Percentiles rank a stretch among this genome's conserved stretches.
Evolutionary conservation across 37 sponge, comb jelly and placozoan species (phyloP).

Genomic region (Cliona cf. orientalis): DNA sequence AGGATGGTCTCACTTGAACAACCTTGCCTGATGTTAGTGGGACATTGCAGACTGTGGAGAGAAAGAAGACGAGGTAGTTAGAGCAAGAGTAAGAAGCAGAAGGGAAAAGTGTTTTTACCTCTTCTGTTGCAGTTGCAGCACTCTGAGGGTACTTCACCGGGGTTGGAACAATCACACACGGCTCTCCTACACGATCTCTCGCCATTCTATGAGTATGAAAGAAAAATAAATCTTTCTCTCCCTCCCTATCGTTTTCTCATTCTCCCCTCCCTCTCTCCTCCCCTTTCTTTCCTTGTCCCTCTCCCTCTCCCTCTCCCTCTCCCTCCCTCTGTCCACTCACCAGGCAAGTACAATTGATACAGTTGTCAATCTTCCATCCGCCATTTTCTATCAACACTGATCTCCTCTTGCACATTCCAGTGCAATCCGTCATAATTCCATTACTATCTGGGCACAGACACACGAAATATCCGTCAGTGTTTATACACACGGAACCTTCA

Average conservation of each 20-base stretch:
- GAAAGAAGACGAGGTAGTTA: no score
- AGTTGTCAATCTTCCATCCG: neutral
- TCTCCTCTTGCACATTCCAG: neutral
- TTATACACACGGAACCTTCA: neutral
- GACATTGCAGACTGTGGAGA: no score
- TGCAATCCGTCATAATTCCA: neutral
- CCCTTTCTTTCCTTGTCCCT: neutral
- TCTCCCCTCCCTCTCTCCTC: neutral
- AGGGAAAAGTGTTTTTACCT: neutral
- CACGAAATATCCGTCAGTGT: neutral
- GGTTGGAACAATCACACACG: neutral
- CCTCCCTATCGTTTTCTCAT: neutral
- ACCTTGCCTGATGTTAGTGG: neutral
- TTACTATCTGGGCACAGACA: neutral
- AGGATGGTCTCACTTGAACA: neutral
- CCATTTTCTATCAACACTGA: neutral
- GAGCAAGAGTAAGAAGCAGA: neutral
- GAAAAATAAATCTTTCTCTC: neutral
- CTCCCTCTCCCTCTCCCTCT: neutral
- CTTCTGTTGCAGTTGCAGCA: neutral
- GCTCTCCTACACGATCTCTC: neutral
- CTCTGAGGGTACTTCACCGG: neutral
- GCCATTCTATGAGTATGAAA: neutral
- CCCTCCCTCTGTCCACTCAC: neutral
- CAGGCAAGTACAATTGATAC: neutral